These are phyloP conservation scores for Bradypus variegatus DNA, from an alignment of 2,797 vertebrate species.

Conservation along the genomic window DNA sequence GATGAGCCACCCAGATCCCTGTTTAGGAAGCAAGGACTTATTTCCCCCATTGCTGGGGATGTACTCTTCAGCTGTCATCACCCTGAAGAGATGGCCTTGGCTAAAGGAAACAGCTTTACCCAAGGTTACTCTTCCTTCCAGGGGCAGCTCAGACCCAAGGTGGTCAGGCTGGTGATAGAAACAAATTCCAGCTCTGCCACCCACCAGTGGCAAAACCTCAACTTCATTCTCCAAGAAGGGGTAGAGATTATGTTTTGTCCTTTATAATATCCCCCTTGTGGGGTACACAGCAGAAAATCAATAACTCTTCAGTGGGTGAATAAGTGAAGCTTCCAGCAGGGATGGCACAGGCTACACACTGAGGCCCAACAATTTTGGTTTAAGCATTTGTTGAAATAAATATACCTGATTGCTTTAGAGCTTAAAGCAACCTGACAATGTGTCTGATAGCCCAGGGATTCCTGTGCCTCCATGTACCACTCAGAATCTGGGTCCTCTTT, in stretches of 20 bases:
- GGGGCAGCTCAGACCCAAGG: neutral
- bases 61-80: neutral
- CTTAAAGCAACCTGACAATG: neutral
- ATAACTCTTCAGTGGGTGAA: neutral
- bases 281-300: neutral
- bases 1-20: neutral
- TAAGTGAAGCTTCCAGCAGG: neutral
- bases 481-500: neutral
- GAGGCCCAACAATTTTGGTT: neutral
- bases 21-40: neutral
- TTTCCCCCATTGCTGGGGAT: neutral
- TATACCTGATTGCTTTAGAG: neutral
- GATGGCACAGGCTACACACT: neutral
- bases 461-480: neutral
- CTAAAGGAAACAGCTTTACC: neutral
- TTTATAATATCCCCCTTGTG: too few relatives aligned
- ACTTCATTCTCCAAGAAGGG: neutral
- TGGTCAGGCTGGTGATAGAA: neutral
- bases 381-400: neutral
- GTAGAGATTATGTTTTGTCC: neutral
- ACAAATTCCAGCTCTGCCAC: neutral
- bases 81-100: neutral
- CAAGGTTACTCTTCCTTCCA: neutral
- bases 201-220: neutral
- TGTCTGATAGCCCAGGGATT: neutral